phyloP scores from a whole-genome alignment of 1,140 invertebrate species.

The Drosophila bocqueti region DNA sequence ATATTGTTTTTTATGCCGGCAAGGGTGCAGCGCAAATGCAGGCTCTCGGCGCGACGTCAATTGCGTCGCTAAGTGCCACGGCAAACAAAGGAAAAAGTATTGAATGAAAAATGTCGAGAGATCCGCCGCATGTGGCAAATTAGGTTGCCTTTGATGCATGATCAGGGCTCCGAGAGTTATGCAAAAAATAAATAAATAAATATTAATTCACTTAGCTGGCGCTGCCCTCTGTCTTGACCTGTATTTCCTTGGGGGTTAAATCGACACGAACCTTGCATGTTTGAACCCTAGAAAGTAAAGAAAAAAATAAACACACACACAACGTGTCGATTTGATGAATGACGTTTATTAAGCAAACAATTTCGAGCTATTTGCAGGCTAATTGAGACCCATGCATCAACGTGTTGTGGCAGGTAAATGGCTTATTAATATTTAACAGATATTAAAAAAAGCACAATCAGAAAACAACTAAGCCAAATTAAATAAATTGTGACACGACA shows the following conservation, averaged over 20 bases:
- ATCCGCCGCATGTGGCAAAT: conserved; percentile 77
- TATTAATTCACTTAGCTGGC: conserved; percentile 21
- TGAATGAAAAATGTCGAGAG: conserved; percentile 55
- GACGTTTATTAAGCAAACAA: conserved; percentile 80
- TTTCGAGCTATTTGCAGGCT: conserved; percentile 76
- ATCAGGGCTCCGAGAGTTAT: conserved; percentile 21
- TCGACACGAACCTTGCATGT: conserved; percentile 60
- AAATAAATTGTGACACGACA: conserved; percentile 37
- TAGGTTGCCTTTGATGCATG: conserved; percentile 61
- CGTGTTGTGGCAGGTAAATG: conserved; percentile 74
- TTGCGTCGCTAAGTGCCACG: conserved; percentile 54
- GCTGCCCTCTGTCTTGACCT: conserved; percentile 30
- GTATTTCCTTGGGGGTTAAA: conserved; percentile 44
- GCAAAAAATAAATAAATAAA: conserved; percentile 15
- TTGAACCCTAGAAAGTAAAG: background rate
- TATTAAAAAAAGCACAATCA: conserved; percentile 24
- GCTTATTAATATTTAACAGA: conserved; percentile 77
- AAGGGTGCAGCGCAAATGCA: conserved; percentile 37
- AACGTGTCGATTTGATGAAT: conserved; percentile 82
- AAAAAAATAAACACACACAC: conserved; percentile 13
- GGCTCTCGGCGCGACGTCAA: conserved; percentile 48
- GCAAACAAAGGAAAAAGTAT: conserved; percentile 38
- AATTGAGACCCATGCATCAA: conserved; percentile 75
- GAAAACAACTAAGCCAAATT: conserved; percentile 1
- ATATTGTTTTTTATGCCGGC: conserved; percentile 62